These are phyloP conservation scores for Procambarus virginalis DNA, from an alignment of 1,140 invertebrate genomes.

Conservation along the genomic window DNA sequence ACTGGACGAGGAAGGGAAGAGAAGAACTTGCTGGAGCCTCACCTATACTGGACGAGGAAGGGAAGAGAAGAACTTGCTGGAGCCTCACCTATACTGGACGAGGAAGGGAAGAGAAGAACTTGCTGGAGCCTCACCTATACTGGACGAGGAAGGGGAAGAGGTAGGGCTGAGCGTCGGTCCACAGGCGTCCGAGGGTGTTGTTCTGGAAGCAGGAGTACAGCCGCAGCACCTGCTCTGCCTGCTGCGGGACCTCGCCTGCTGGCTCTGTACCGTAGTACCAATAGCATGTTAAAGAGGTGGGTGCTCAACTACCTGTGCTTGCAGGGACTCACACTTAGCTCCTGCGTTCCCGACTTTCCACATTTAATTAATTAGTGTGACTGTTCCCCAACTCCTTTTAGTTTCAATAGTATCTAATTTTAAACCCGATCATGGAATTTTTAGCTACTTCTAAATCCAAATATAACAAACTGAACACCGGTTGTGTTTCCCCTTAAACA, in stretches of 20 bases:
- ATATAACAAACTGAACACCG: too few relatives aligned
- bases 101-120: too few relatives aligned
- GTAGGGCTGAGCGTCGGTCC: conserved; percentile 80
- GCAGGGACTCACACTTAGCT: too few relatives aligned
- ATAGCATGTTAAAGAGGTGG: neutral
- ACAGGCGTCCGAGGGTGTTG: conserved; percentile 78
- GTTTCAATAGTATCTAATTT: too few relatives aligned
- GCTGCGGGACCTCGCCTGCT: conserved; percentile 28
- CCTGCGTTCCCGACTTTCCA: too few relatives aligned
- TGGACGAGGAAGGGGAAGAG: conserved; percentile 80
- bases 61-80: neutral
- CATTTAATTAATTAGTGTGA: too few relatives aligned
- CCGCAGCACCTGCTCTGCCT: conserved; percentile 75
- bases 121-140: conserved; percentile 75
- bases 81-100: too few relatives aligned
- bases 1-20: conserved; percentile 80
- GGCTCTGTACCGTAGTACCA: neutral
- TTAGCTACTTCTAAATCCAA: too few relatives aligned
- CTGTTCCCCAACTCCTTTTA: too few relatives aligned
- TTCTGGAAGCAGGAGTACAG: conserved; percentile 79
- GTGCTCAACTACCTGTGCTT: neutral
- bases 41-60: neutral
- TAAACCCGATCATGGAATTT: too few relatives aligned
- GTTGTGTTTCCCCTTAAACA: too few relatives aligned
- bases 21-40: neutral